phyloP scores from a whole-genome alignment of 2,888 invertebrate species.

The Agonopterix subpropinquella region DNA sequence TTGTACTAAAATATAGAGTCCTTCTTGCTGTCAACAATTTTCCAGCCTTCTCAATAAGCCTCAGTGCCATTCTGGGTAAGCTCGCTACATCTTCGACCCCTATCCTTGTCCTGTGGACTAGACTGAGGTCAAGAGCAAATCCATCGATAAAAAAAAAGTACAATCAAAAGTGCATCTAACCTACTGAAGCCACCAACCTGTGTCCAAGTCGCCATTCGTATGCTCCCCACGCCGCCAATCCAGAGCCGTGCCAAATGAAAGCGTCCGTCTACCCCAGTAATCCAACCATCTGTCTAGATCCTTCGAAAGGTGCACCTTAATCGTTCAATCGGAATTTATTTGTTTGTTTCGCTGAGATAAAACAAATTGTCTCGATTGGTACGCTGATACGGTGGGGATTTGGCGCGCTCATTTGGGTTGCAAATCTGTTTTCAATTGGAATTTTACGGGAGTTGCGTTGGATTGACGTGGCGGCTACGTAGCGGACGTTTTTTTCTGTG shows the following conservation, averaged over 20 bases:
- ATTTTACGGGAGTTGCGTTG: background rate
- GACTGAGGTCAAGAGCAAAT: no score
- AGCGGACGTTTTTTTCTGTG: no score
- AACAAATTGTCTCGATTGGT: constrained; percentile 51
- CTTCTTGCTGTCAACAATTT: no score
- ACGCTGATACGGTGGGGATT: constrained; percentile 23
- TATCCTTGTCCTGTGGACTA: no score
- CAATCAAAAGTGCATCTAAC: background rate
- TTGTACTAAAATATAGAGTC: no score
- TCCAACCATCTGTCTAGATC: constrained; percentile 43
- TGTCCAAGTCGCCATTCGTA: constrained; percentile 18
- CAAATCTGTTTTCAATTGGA: constrained; percentile 18
- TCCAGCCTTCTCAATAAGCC: background rate
- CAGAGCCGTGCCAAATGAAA: constrained; percentile 29
- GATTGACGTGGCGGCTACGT: no score
- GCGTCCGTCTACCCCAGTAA: constrained; percentile 25
- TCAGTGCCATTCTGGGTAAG: no score
- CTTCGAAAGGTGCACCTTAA: constrained; percentile 55
- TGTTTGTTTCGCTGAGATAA: constrained; percentile 35
- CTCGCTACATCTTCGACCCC: no score
- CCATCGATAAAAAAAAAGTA: no score
- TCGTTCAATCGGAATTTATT: constrained; percentile 61
- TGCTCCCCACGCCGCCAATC: constrained; percentile 26
- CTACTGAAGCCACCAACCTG: background rate
- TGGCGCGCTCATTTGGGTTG: constrained; percentile 9